These are phyloP conservation scores for Arbacia lixula DNA, from an alignment of 53 echinoderm and acorn worm genomes.

Conservation along the genomic window DNA sequence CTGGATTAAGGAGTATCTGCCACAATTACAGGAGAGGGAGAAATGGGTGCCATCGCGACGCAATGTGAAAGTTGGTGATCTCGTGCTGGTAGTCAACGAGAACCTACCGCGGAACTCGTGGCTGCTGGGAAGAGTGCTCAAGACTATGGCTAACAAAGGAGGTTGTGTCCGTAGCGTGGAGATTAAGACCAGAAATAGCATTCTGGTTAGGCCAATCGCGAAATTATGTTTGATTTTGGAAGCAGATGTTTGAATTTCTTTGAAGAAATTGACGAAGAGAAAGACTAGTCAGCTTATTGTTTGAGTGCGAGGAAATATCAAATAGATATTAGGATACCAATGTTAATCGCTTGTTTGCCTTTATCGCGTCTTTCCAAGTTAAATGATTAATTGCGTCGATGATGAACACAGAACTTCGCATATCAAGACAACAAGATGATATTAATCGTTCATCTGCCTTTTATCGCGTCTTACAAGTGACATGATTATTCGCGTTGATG, in stretches of 20 bases:
- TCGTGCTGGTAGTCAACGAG: conserved; percentile 61
- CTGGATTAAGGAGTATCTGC: conserved; percentile 57
- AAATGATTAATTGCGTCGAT: too few species aligned
- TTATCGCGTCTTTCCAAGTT: too few species aligned
- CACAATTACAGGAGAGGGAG: conserved; percentile 61
- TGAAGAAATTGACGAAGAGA: neutral
- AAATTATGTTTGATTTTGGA: conserved; percentile 57
- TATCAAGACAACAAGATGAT: too few species aligned
- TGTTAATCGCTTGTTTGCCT: neutral
- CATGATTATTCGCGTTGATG: too few species aligned
- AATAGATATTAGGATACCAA: neutral
- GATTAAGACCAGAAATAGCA: conserved; percentile 47
- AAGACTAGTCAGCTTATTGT: neutral
- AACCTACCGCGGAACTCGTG: conserved; percentile 56
- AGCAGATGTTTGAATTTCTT: conserved; percentile 39
- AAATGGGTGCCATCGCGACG: conserved; percentile 55
- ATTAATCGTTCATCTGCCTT: too few species aligned
- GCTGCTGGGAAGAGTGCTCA: conserved; percentile 41
- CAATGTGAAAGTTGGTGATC: conserved; percentile 55
- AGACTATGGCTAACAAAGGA: conserved; percentile 50
- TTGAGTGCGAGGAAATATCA: neutral
- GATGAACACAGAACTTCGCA: too few species aligned
- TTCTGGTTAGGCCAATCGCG: conserved; percentile 51
- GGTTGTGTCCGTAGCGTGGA: conserved; percentile 58
- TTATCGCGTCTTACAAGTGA: too few species aligned